phyloP scores from a whole-genome alignment of 2,888 invertebrate species.

The Ennomos quercinarius region DNA sequence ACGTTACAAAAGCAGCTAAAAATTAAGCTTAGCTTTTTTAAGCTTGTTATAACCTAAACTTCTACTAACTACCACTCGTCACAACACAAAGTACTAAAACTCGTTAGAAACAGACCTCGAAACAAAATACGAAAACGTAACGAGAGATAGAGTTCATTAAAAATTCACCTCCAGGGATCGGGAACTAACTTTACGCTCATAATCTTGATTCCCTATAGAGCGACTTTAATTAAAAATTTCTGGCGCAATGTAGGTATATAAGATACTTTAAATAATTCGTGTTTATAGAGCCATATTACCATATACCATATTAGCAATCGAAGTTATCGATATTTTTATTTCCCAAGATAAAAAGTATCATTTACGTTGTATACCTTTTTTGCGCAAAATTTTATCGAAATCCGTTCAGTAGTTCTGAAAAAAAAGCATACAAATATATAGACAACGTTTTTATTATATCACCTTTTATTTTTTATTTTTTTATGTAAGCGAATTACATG shows the following conservation, averaged over 20 bases:
- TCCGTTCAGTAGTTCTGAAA: too few species aligned
- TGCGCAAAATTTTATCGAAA: too few species aligned
- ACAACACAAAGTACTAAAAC: constrained; percentile 16
- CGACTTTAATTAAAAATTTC: constrained; percentile 43
- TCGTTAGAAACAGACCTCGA: constrained; percentile 30
- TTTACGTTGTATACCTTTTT: too few species aligned
- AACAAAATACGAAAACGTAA: constrained; percentile 37
- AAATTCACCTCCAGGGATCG: constrained; percentile 42
- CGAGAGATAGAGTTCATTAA: constrained; percentile 40
- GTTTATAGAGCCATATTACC: constrained; percentile 15
- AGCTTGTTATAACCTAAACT: constrained; percentile 9
- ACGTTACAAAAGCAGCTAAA: too few species aligned
- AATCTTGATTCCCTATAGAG: constrained; percentile 44
- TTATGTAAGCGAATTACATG: too few species aligned
- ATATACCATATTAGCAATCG: constrained; percentile 1
- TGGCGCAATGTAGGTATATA: constrained; percentile 22
- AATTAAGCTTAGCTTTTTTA: too few species aligned
- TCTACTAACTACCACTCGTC: constrained; percentile 3
- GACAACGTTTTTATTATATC: too few species aligned
- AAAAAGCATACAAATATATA: too few species aligned
- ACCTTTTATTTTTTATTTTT: too few species aligned
- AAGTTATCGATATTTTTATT: constrained; percentile 3
- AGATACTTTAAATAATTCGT: constrained; percentile 1
- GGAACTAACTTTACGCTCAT: constrained; percentile 40
- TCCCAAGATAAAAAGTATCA: too few species aligned